A percentile compares a stretch with the other conserved stretches of the same genome.
Evolutionary conservation across 2,888 invertebrate genomes (phyloP).

Genomic region (Dolichopus griseipennis): DNA sequence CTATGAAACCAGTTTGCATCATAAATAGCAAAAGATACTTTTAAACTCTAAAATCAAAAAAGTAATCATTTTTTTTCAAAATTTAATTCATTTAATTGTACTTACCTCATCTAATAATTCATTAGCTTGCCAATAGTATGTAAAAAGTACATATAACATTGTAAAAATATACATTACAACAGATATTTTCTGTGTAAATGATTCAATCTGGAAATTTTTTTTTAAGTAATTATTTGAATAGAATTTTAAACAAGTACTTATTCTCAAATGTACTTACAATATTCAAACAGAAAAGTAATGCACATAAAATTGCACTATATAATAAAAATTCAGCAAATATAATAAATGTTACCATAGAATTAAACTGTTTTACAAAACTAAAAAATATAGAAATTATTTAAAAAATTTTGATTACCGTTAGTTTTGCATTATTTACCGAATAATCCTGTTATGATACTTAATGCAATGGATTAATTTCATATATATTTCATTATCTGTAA

Average conservation of each 20-base stretch:
- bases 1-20: constrained; percentile 34
- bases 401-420: too few species aligned
- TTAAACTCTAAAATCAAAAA: constrained; percentile 27
- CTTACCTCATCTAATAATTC: constrained; percentile 34
- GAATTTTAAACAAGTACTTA: neutral
- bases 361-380: constrained; percentile 32
- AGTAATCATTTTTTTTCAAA: neutral
- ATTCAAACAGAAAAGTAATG: constrained; percentile 34
- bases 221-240: neutral
- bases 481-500: constrained; percentile 24
- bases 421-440: constrained; percentile 22
- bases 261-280: constrained; percentile 28
- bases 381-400: constrained; percentile 9
- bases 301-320: constrained; percentile 32
- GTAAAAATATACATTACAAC: constrained; percentile 35
- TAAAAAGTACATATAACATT: constrained; percentile 35
- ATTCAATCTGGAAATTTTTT: constrained; percentile 23
- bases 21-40: constrained; percentile 34
- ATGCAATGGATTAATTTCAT: constrained; percentile 29
- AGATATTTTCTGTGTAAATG: constrained; percentile 26
- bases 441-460: constrained; percentile 24
- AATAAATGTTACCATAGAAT: constrained; percentile 32
- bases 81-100: too few species aligned
- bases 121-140: constrained; percentile 39
- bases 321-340: constrained; percentile 32